A percentile compares a stretch with the other conserved stretches of the same genome.
phyloP scores from a whole-genome alignment of 1,140 invertebrate species.

The Periplaneta americana region DNA sequence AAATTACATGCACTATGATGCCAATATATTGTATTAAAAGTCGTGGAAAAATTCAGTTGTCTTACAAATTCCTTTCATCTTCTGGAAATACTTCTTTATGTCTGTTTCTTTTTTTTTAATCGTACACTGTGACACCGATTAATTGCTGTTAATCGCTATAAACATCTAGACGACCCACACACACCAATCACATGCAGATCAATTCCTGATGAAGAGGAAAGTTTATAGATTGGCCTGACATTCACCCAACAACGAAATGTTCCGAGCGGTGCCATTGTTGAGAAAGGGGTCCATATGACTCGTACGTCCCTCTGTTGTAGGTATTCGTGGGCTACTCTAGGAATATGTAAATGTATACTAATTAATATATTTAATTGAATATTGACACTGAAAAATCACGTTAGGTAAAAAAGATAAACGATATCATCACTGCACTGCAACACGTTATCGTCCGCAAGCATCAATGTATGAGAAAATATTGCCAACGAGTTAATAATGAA shows the following conservation, averaged over 20 bases:
- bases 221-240: not conserved
- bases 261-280: not conserved
- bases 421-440: not conserved
- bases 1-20: slow-evolving; percentile 6
- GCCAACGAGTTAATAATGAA: not conserved
- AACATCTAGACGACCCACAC: not conserved
- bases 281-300: not conserved
- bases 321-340: not conserved
- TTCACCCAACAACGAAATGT: not conserved
- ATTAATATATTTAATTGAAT: slow-evolving; percentile 5
- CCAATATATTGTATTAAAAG: slow-evolving; percentile 7
- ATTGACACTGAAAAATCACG: slow-evolving; percentile 16
- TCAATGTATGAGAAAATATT: not conserved
- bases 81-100: not conserved
- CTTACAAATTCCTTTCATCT: not conserved
- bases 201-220: too few species aligned
- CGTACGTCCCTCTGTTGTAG: not conserved
- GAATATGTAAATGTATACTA: not conserved
- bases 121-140: not conserved
- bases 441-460: not conserved
- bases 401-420: slow-evolving; percentile 16
- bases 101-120: too few species aligned
- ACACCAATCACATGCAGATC: not conserved
- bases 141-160: not conserved
- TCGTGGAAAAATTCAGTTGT: not conserved